Conservation (phyloP, 2,888 invertebrate species). For the Hydrotaea diabolus region DNA sequence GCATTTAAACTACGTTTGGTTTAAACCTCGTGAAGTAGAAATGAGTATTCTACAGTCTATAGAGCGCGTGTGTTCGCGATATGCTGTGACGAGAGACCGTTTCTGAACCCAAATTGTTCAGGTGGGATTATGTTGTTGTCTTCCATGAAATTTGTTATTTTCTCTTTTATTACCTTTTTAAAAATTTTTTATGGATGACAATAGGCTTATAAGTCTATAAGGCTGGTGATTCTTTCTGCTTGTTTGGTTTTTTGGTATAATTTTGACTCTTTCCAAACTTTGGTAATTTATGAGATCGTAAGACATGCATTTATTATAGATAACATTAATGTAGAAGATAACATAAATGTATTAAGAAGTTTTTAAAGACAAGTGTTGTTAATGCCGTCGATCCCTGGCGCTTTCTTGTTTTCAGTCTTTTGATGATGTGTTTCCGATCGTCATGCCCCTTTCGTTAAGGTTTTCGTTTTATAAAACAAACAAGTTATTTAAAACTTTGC, state of each 20-base stretch:
- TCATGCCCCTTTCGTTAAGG: background rate
- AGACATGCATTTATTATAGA: background rate
- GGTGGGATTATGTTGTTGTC: background rate
- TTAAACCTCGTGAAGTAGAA: too few species aligned
- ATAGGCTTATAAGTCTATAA: background rate
- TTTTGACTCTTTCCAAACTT: background rate
- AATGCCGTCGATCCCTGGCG: too few species aligned
- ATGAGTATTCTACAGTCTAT: too few species aligned
- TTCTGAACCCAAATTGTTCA: background rate
- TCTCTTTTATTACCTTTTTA: too few species aligned
- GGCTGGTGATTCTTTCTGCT: background rate
- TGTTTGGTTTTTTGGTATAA: background rate
- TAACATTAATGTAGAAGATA: too few species aligned
- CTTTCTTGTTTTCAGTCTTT: background rate
- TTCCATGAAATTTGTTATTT: too few species aligned
- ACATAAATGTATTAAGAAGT: too few species aligned
- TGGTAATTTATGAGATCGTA: too few species aligned
- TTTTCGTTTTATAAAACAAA: background rate
- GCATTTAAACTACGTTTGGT: too few species aligned
- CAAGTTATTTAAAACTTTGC: background rate
- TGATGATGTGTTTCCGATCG: background rate
- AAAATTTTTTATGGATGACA: background rate
- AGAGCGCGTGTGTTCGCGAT: too few species aligned
- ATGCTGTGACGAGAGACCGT: too few species aligned
- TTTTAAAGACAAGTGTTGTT: background rate